Evolutionary conservation across 2,888 invertebrate genomes (phyloP).

Genomic region (Cremastinae sp.): DNA sequence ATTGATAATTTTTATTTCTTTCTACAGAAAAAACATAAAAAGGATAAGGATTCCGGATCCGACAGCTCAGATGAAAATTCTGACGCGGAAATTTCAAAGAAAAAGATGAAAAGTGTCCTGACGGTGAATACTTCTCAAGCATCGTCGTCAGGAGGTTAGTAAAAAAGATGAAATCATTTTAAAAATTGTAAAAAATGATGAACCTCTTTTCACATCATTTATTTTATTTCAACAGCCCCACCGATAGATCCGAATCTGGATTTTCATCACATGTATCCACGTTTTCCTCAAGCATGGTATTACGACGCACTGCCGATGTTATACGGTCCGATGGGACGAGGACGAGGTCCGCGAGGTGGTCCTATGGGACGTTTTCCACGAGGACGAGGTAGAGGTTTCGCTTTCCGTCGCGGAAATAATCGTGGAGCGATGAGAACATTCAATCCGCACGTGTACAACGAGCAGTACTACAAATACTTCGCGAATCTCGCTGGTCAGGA

Average conservation of each 20-base stretch:
- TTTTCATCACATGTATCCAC: constrained; percentile 70
- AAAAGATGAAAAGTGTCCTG: constrained; percentile 73
- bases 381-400: constrained; percentile 64
- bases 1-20: constrained; percentile 10
- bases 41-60: constrained; percentile 67
- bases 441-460: constrained; percentile 79
- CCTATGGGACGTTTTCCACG: constrained; percentile 68
- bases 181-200: background rate
- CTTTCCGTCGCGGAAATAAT: constrained; percentile 65
- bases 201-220: no score
- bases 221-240: constrained; percentile 24
- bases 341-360: constrained; percentile 68
- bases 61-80: constrained; percentile 64
- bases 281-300: constrained; percentile 74
- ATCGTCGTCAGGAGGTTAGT: constrained; percentile 56
- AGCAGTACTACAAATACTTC: constrained; percentile 83
- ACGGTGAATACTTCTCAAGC: constrained; percentile 63
- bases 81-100: constrained; percentile 68
- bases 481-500: constrained; percentile 83
- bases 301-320: constrained; percentile 74
- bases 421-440: constrained; percentile 72
- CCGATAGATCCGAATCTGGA: constrained; percentile 64
- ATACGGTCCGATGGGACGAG: constrained; percentile 68
- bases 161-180: background rate
- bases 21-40: constrained; percentile 72